Evolutionary conservation across 2,113 vertebrate genomes (phyloP).

Genomic region (Chaenogobius annularis): DNA sequence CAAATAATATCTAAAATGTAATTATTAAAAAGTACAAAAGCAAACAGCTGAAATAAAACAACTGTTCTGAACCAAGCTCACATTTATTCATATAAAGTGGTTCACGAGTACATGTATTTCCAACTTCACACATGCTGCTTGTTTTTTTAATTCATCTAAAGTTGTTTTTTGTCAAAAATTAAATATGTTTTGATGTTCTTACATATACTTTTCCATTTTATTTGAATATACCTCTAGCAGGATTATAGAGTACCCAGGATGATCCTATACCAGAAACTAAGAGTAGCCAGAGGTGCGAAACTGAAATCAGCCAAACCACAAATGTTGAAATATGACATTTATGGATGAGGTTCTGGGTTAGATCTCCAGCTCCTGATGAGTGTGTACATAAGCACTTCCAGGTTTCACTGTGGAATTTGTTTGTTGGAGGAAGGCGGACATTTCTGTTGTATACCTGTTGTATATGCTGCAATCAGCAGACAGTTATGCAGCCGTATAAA

Average conservation of each 20-base stretch:
- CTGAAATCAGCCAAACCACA: constrained; percentile 29
- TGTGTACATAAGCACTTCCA: constrained; percentile 33
- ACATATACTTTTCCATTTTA: too few species aligned
- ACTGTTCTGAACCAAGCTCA: not conserved
- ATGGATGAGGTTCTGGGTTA: constrained; percentile 37
- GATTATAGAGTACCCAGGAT: too few species aligned
- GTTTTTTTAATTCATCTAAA: too few species aligned
- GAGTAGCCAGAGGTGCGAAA: constrained; percentile 44
- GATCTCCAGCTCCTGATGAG: constrained; percentile 12
- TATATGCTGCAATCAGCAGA: constrained; percentile 57
- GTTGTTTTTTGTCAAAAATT: not conserved
- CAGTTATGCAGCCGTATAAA: constrained; percentile 47
- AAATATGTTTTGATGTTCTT: too few species aligned
- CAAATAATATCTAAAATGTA: not conserved
- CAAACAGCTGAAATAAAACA: not conserved
- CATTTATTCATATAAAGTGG: not conserved
- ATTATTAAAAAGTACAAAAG: not conserved
- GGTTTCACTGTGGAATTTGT: constrained; percentile 30
- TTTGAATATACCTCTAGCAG: too few species aligned
- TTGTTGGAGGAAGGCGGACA: constrained; percentile 7
- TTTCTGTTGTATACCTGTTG: constrained; percentile 52
- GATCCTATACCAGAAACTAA: too few species aligned
- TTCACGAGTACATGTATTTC: not conserved
- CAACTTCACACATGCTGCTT: too few species aligned
- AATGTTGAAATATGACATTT: constrained; percentile 39